Evolutionary conservation across 2,888 invertebrate genomes (phyloP).

Genomic region (Eupithecia exiguata): DNA sequence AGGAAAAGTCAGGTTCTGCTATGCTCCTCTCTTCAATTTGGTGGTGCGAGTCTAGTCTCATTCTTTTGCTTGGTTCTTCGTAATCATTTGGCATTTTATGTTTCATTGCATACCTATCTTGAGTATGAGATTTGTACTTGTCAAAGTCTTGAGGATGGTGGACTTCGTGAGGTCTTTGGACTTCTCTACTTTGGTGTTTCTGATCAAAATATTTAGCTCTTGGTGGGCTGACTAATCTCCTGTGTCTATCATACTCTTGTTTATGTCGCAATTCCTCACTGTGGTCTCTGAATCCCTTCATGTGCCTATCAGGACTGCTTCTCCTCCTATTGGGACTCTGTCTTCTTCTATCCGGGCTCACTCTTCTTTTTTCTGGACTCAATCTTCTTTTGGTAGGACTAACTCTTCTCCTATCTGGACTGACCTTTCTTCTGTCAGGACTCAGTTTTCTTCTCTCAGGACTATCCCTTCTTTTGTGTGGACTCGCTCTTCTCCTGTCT

Average conservation of each 20-base stretch:
- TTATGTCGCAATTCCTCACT: conserved; percentile 50
- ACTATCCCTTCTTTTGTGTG: conserved; percentile 27
- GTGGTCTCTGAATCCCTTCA: conserved; percentile 47
- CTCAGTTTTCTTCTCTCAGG: conserved; percentile 29
- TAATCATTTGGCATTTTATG: conserved; percentile 55
- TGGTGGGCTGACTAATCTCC: conserved; percentile 58
- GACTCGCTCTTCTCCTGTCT: conserved; percentile 29
- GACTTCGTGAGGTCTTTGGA: conserved; percentile 38
- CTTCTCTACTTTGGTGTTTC: conserved; percentile 32
- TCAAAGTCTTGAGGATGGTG: conserved; percentile 46
- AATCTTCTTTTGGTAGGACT: conserved; percentile 24
- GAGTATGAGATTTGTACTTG: conserved; percentile 41
- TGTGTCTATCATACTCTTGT: conserved; percentile 51
- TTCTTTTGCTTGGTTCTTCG: conserved; percentile 64
- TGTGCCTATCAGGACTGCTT: conserved; percentile 55
- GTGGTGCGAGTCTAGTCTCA: conserved; percentile 50
- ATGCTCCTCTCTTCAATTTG: conserved; percentile 45
- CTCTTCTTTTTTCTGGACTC: conserved; percentile 32
- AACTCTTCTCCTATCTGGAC: conserved; percentile 30
- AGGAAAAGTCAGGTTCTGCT: conserved; percentile 36
- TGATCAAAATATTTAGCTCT: conserved; percentile 47
- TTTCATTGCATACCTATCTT: conserved; percentile 53
- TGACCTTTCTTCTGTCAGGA: conserved; percentile 15
- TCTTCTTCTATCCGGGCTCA: conserved; percentile 19
- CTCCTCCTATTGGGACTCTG: conserved; percentile 24